Conservation (phyloP, 1,140 invertebrate species). For the Ectropis grisescens region DNA sequence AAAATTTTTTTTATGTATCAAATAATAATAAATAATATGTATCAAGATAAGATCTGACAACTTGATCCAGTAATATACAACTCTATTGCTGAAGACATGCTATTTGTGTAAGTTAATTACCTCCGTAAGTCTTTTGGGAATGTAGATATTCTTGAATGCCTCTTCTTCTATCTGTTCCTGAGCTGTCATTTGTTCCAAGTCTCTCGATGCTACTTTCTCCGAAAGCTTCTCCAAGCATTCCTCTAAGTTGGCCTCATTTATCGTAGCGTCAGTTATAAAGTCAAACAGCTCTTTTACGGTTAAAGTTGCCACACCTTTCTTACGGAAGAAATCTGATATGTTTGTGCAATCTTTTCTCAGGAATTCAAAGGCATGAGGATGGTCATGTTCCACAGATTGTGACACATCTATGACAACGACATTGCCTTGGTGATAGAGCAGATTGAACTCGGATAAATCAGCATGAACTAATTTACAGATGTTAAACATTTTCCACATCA, state of each 20-base stretch:
- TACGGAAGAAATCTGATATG: conserved; percentile 93
- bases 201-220: conserved; percentile 73
- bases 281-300: conserved; percentile 94
- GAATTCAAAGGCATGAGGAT: conserved; percentile 95
- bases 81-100: no score
- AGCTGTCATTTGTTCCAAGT: conserved; percentile 74
- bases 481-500: conserved; percentile 95
- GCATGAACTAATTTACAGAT: conserved; percentile 96
- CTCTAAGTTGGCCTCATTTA: conserved; percentile 88
- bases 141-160: conserved; percentile 95
- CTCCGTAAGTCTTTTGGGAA: conserved; percentile 94
- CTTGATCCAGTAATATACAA: no score
- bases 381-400: conserved; percentile 98
- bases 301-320: conserved; percentile 90
- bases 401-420: conserved; percentile 97
- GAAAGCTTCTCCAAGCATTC: conserved; percentile 81
- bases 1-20: no score
- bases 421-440: conserved; percentile 87
- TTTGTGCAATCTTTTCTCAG: conserved; percentile 96
- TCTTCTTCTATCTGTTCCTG: conserved; percentile 86
- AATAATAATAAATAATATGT: no score
- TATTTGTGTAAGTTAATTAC: no score
- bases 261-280: conserved; percentile 92
- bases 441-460: conserved; percentile 97
- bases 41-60: no score